Percentiles rank a stretch among this genome's conserved stretches.
Conservation (phyloP, 2,888 invertebrate genomes). For the Adelognathus sp. region DNA sequence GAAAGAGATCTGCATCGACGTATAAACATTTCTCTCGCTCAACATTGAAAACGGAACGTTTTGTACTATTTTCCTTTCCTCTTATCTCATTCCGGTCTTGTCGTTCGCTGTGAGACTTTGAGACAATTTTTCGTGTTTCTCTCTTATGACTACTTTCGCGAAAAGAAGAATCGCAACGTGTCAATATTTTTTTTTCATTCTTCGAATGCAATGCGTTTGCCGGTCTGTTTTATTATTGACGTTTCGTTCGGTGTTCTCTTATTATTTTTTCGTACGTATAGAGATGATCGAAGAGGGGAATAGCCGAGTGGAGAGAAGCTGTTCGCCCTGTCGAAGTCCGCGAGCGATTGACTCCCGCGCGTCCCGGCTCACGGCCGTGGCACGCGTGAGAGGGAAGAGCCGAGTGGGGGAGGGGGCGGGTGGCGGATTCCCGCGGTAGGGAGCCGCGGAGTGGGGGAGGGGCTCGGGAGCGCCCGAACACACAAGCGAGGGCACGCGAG, state of each 20-base stretch:
- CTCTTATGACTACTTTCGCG: too few species aligned
- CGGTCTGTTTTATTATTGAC: not conserved
- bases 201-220: not conserved
- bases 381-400: conserved; percentile 77
- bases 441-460: conserved; percentile 64
- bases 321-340: conserved; percentile 78
- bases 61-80: too few species aligned
- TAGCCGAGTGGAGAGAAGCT: conserved; percentile 37
- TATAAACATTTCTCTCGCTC: too few species aligned
- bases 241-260: not conserved
- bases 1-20: too few species aligned
- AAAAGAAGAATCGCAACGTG: too few species aligned
- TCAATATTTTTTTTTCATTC: too few species aligned
- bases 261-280: too few species aligned
- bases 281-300: not conserved
- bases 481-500: conserved; percentile 64
- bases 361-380: conserved; percentile 73
- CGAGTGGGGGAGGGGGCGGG: conserved; percentile 69
- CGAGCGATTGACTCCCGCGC: conserved; percentile 80
- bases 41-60: too few species aligned
- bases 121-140: too few species aligned
- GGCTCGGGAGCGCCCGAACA: conserved; percentile 69
- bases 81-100: too few species aligned
- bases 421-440: conserved; percentile 67
- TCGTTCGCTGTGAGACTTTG: too few species aligned